Conservation (phyloP, 2,888 invertebrate genomes). For the Chironomus tentans region DNA sequence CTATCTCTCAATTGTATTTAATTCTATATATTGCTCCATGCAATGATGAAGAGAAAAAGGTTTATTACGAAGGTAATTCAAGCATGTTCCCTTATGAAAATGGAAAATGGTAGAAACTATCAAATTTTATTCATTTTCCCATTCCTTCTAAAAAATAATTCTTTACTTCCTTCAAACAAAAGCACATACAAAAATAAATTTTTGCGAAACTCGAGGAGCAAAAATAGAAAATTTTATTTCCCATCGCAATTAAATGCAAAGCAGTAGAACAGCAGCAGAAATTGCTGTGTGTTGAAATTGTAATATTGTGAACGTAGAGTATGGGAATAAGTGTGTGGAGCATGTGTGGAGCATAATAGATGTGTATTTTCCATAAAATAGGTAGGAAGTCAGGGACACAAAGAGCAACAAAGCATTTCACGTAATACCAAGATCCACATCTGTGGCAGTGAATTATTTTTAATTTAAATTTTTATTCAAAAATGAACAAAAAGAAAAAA, state of each 20-base stretch:
- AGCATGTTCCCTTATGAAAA: background rate
- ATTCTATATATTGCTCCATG: no score
- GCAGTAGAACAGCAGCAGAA: conserved; percentile 11
- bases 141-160: background rate
- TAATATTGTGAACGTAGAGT: background rate
- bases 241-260: conserved; percentile 26
- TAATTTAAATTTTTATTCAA: conserved; percentile 17
- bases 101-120: background rate
- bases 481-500: background rate
- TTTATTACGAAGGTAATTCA: conserved; percentile 22
- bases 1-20: no score
- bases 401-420: background rate
- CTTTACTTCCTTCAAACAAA: background rate
- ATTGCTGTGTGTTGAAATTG: conserved; percentile 14
- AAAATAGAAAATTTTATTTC: conserved; percentile 22
- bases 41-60: background rate
- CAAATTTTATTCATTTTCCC: background rate
- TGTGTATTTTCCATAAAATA: background rate
- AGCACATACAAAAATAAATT: background rate
- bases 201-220: background rate
- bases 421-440: conserved; percentile 2
- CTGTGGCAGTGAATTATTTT: conserved; percentile 22
- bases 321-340: background rate
- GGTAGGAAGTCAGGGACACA: background rate
- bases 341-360: background rate